A percentile compares a stretch with the other conserved stretches of the same genome.
These are phyloP conservation scores for Cylloceria caligata DNA, from an alignment of 2,888 invertebrate species.

Conservation along the genomic window DNA sequence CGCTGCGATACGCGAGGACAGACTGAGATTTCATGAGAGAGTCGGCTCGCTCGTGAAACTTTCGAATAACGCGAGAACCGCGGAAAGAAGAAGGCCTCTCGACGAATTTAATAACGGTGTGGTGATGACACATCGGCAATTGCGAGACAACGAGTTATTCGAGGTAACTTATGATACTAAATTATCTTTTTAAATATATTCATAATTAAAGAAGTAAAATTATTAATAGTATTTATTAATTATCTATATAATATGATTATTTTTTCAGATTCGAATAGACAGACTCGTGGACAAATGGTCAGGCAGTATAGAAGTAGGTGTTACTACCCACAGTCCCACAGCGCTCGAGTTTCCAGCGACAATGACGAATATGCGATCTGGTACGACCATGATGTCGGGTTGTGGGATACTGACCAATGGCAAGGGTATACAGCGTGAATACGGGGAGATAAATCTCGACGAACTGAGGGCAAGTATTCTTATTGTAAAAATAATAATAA, in stretches of 20 bases:
- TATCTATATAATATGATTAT: neutral
- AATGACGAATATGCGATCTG: conserved; percentile 97
- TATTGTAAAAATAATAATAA: neutral
- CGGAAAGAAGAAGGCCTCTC: conserved; percentile 93
- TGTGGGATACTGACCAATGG: conserved; percentile 98
- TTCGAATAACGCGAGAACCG: conserved; percentile 92
- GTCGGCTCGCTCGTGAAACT: conserved; percentile 95
- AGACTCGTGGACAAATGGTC: conserved; percentile 98
- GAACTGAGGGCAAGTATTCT: conserved; percentile 90
- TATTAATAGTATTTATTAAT: neutral
- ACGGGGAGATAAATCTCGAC: conserved; percentile 97
- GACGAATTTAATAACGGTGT: conserved; percentile 99
- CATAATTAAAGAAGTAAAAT: conserved; percentile 17
- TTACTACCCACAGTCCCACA: conserved; percentile 96
- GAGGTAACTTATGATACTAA: conserved; percentile 86
- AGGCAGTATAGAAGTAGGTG: conserved; percentile 96
- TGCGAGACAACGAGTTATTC: conserved; percentile 95
- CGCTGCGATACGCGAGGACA: conserved; percentile 86
- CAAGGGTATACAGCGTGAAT: conserved; percentile 96
- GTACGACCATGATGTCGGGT: conserved; percentile 98
- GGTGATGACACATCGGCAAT: conserved; percentile 96
- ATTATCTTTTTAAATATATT: conserved; percentile 4
- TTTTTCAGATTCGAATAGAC: conserved; percentile 92
- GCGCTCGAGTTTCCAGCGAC: conserved; percentile 97
- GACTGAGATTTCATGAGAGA: conserved; percentile 93